phyloP scores from a whole-genome alignment of 2,888 invertebrate species.

The Euplagia quadripunctaria region DNA sequence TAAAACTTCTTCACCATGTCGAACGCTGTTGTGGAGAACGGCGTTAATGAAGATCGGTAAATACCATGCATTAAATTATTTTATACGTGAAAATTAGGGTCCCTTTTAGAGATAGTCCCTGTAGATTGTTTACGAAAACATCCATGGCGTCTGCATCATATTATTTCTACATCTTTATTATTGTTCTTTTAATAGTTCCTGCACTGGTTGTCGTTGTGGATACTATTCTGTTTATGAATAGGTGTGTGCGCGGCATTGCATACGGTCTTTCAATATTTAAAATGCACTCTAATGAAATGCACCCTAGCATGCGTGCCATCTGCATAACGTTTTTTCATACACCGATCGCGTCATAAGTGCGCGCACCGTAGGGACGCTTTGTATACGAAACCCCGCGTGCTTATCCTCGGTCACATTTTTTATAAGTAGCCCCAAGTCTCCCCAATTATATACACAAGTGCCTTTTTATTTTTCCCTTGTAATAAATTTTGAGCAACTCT shows the following conservation, averaged over 20 bases:
- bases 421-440: no score
- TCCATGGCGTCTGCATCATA: neutral
- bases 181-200: neutral
- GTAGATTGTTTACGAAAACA: neutral
- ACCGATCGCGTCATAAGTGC: neutral
- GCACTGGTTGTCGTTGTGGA: neutral
- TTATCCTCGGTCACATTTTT: neutral
- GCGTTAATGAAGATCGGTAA: slow-evolving; percentile 79
- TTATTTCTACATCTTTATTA: neutral
- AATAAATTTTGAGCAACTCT: no score
- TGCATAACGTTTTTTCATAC: neutral
- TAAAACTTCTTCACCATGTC: slow-evolving; percentile 66
- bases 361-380: neutral
- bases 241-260: neutral
- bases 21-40: slow-evolving; percentile 75
- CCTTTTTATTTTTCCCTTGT: no score
- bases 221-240: neutral
- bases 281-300: neutral
- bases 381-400: neutral
- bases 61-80: slow-evolving; percentile 15
- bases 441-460: no score
- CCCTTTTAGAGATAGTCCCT: neutral
- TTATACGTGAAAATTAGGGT: neutral
- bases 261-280: neutral
- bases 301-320: neutral